Percentiles rank a stretch among this genome's conserved stretches.
phyloP scores from a whole-genome alignment of 2,113 vertebrate genomes.

The Gambusia affinis region DNA sequence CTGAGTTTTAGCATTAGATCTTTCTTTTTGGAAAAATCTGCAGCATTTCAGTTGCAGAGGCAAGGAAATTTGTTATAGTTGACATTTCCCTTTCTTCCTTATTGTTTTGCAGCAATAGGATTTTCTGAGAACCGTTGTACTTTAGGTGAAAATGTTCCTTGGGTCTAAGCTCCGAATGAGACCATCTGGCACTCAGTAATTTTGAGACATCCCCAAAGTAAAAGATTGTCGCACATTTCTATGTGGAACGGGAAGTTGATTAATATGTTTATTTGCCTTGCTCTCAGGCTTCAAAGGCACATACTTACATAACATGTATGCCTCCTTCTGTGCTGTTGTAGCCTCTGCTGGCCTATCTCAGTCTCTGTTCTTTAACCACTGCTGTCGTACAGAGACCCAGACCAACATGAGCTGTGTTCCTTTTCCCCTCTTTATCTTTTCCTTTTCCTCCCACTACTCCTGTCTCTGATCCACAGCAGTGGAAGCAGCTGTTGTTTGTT shows the following conservation, averaged over 20 bases:
- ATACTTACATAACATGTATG: slow-evolving; percentile 43
- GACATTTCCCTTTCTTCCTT: not conserved
- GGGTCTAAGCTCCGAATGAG: not conserved
- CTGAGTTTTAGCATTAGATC: not conserved
- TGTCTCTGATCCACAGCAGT: slow-evolving; percentile 30
- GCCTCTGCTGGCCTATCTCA: slow-evolving; percentile 47
- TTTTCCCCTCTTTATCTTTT: slow-evolving; percentile 32
- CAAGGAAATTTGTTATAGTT: not conserved
- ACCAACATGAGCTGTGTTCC: slow-evolving; percentile 31
- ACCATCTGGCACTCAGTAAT: not conserved
- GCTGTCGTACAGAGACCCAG: slow-evolving; percentile 37
- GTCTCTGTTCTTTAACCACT: slow-evolving; percentile 33
- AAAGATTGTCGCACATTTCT: slow-evolving; percentile 3
- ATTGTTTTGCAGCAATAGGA: not conserved
- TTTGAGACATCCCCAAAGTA: not conserved
- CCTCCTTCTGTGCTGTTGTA: slow-evolving; percentile 22
- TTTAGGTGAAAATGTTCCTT: not conserved
- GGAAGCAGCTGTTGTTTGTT: slow-evolving; percentile 70
- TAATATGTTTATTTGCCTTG: slow-evolving; percentile 32
- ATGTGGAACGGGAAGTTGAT: slow-evolving; percentile 16
- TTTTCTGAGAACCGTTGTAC: not conserved
- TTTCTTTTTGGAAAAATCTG: not conserved
- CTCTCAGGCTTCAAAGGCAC: slow-evolving; percentile 41
- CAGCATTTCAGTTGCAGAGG: not conserved
- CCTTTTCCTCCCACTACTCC: slow-evolving; percentile 38